Base-by-base conservation (phyloP, 1,140 invertebrate species). In the Drosophila virilis region DNA sequence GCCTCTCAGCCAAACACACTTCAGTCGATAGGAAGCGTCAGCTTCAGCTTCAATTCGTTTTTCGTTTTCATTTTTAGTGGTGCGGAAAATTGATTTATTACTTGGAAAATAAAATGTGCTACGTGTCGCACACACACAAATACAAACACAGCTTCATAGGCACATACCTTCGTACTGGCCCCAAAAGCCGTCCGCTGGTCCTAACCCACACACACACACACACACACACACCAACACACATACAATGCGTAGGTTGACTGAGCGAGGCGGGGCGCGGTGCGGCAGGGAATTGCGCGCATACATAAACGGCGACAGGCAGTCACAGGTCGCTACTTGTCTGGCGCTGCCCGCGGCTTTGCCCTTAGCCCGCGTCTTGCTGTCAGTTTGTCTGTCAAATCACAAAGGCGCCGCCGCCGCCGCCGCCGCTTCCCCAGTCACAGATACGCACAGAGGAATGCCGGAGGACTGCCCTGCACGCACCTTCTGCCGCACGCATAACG, bases 11-110 rank as follows among this genome's bases (percentile, higher is more conserved):
- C 48, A 51, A 28, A 61, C 55, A 51, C 72, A 77, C 78, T 81
- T 81, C 68, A 82, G 71, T 88, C 84, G 77, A 89, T 88, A 89
- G 83, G 69, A 90, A 80, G 76, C 80, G 80, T 85, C 82, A 89
- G 77, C 82, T 73, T 82, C 78, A 77, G 78, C 69, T 70, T 74
- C 68, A 68, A 73, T 89, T 85, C 79, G 82, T 80, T 83, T 80
- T 83, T 88, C 82, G 82, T 91, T 84, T 91, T 91, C 88, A 88
- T 91, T 91, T 91, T 91, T 91, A 88, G 89, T 91, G 88, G 88
- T 91, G 88, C 88, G 88, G 88, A 91, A 91, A 91, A 91, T 91
- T 91, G 88, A 91, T 91, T 91, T 91, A 91, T 91, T 91, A 88
- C 88, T 91, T 91, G 88, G 83, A 91, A 90, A 91, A 88, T 89